Percentiles rank a stretch among this genome's conserved stretches.
phyloP scores from a whole-genome alignment of 2,113 vertebrate species.

The Okapia johnstoni region DNA sequence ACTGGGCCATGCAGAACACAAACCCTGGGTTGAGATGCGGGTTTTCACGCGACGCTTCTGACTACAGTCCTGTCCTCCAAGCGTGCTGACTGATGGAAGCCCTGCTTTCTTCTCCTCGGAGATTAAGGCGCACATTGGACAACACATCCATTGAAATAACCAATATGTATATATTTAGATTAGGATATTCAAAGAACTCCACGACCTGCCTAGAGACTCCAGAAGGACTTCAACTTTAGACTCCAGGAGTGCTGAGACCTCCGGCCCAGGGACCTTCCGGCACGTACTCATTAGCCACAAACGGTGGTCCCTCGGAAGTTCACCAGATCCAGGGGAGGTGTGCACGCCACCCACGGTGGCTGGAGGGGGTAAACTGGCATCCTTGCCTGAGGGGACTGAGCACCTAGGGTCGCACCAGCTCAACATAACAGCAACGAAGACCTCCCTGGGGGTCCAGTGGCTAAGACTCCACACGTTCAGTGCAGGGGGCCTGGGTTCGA shows the following conservation, averaged over 20 bases:
- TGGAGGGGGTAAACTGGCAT: background rate
- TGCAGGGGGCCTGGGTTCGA: background rate
- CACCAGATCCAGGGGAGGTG: background rate
- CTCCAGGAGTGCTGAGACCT: accelerated
- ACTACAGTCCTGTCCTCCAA: accelerated
- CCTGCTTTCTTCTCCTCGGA: background rate
- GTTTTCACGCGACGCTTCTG: background rate
- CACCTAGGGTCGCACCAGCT: accelerated
- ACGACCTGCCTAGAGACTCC: background rate
- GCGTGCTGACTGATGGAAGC: background rate
- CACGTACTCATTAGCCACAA: background rate
- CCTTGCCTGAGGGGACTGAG: too few relatives aligned
- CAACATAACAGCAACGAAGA: accelerated
- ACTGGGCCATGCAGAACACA: background rate
- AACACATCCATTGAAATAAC: accelerated
- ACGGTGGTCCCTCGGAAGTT: accelerated
- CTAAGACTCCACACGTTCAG: background rate
- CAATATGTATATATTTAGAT: background rate
- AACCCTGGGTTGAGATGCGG: background rate
- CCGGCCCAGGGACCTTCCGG: accelerated
- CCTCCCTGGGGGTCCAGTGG: background rate
- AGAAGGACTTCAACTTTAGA: background rate
- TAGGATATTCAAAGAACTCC: background rate
- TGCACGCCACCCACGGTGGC: accelerated
- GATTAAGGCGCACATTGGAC: background rate